These are phyloP conservation scores for Herminia tarsipennalis DNA, from an alignment of 2,888 invertebrate genomes.

Conservation along the genomic window DNA sequence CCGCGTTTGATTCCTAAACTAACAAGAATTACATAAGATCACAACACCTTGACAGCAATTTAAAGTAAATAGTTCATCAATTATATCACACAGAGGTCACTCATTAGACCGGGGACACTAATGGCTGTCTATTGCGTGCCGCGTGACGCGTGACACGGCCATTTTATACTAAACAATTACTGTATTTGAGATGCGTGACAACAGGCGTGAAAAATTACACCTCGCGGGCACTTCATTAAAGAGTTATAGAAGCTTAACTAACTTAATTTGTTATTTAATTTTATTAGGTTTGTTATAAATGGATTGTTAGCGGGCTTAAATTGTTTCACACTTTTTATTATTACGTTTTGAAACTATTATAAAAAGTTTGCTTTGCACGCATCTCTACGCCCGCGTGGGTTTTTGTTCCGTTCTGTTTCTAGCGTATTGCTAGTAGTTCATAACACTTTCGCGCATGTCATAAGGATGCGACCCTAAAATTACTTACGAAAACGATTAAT, in stretches of 20 bases:
- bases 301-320: no score
- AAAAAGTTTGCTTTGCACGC: no score
- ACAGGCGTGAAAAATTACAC: constrained; percentile 11
- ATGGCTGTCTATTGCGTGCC: no score
- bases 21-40: constrained; percentile 1
- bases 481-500: no score
- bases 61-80: constrained; percentile 11
- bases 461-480: no score
- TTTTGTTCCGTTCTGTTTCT: no score
- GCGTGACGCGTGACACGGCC: constrained; percentile 22
- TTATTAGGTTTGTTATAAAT: not conserved
- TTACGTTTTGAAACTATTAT: no score
- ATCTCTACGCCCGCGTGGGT: no score
- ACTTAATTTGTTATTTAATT: not conserved
- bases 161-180: constrained; percentile 11
- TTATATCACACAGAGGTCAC: constrained; percentile 15
- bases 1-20: no score
- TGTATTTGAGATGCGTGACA: not conserved
- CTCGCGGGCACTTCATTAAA: not conserved
- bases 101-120: constrained; percentile 32
- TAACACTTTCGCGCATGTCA: no score
- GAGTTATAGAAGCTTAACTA: not conserved
- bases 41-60: constrained; percentile 26
- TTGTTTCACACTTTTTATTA: not conserved
- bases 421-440: no score